Percentiles rank a stretch among this genome's conserved stretches.
phyloP scores from a whole-genome alignment of 2,113 vertebrate species.

The Ardeotis arabs region DNA sequence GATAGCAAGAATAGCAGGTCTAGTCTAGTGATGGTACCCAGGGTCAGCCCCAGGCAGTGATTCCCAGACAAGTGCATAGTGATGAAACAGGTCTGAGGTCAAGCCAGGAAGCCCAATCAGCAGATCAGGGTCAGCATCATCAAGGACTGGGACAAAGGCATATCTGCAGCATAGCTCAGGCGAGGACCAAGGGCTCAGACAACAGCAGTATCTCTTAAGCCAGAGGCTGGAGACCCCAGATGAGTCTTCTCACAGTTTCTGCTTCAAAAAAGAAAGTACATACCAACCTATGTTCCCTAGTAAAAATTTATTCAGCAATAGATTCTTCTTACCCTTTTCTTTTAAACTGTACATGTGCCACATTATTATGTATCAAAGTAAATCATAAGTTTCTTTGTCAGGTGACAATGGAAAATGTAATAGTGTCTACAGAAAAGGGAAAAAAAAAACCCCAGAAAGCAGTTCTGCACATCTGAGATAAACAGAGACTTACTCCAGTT shows the following conservation, averaged over 20 bases:
- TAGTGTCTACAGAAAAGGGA: not conserved
- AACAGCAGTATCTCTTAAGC: not conserved
- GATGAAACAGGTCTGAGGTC: not conserved
- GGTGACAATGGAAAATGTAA: not conserved
- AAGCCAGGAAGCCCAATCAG: not conserved
- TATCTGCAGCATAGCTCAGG: too few relatives aligned
- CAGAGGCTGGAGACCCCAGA: not conserved
- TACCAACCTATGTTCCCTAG: not conserved
- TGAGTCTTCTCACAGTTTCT: not conserved
- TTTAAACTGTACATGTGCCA: not conserved
- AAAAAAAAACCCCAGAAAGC: not conserved
- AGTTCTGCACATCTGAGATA: constrained; percentile 38
- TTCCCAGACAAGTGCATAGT: not conserved
- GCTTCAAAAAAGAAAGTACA: not conserved
- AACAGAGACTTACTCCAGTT: not conserved
- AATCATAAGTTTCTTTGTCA: constrained; percentile 32
- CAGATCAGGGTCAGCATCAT: not conserved
- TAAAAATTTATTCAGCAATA: not conserved
- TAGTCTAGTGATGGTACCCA: not conserved
- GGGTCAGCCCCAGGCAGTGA: not conserved
- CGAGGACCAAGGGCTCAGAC: not conserved
- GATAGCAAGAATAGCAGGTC: not conserved
- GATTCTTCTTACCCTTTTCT: not conserved
- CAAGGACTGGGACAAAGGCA: rapidly evolving
- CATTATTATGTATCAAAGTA: not conserved